These are phyloP conservation scores for Amyelois transitella DNA, from an alignment of 1,140 invertebrate genomes.

Conservation along the genomic window DNA sequence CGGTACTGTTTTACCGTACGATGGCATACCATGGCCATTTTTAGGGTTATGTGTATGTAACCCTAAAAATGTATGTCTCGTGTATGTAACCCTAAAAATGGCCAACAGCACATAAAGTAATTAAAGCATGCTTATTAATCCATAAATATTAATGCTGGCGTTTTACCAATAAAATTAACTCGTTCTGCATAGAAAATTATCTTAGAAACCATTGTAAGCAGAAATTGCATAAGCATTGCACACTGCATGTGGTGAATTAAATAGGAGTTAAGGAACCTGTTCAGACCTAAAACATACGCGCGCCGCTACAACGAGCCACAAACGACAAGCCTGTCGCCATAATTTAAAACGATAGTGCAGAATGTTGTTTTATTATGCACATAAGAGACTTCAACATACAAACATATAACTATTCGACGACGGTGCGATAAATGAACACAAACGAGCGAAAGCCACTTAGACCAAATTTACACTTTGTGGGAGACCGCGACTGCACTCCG, in stretches of 20 bases:
- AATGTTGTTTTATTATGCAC: conserved; percentile 57
- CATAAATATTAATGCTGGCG: not conserved
- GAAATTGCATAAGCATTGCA: conserved; percentile 65
- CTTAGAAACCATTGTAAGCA: conserved; percentile 44
- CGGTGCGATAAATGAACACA: conserved; percentile 57
- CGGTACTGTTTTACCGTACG: too few relatives aligned
- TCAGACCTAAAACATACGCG: conserved; percentile 48
- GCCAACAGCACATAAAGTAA: too few relatives aligned
- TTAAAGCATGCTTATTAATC: too few relatives aligned
- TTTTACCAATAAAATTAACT: conserved; percentile 19
- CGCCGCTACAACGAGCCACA: conserved; percentile 49
- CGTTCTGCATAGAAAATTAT: conserved; percentile 46
- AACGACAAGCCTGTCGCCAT: conserved; percentile 55
- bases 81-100: too few relatives aligned
- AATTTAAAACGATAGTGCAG: conserved; percentile 60
- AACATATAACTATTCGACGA: conserved; percentile 55
- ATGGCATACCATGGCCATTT: too few relatives aligned
- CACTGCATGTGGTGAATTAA: conserved; percentile 65
- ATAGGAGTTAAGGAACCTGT: conserved; percentile 68
- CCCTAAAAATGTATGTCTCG: too few relatives aligned
- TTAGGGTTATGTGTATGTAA: too few relatives aligned
- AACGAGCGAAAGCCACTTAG: conserved; percentile 69
- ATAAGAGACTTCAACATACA: conserved; percentile 48
- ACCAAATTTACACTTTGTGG: conserved; percentile 72
- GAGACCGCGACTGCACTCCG: conserved; percentile 51